phyloP scores from a whole-genome alignment of 2,797 vertebrate genomes.

The Pitangus sulphuratus region DNA sequence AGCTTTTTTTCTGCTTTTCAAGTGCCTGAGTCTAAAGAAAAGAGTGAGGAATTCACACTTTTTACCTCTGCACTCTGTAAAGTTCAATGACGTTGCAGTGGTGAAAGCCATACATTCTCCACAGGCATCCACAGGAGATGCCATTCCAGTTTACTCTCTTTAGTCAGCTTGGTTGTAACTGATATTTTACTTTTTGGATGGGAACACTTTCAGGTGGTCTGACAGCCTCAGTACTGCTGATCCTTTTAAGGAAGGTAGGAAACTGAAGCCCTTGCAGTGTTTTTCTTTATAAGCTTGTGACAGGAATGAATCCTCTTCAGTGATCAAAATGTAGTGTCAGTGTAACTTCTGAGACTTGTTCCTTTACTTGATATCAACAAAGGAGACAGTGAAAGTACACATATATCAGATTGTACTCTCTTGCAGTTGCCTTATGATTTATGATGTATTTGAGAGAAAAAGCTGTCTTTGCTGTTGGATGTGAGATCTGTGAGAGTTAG shows the following conservation, averaged over 20 bases:
- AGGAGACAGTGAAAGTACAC: not conserved
- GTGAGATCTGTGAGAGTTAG: not conserved
- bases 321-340: conserved; percentile 26
- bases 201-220: not conserved
- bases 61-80: not conserved
- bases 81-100: not conserved
- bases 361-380: conserved; percentile 8
- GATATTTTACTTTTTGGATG: not conserved
- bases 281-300: not conserved
- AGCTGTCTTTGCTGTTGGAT: not conserved
- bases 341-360: not conserved
- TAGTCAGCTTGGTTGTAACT: not conserved
- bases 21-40: not conserved
- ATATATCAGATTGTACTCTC: not conserved
- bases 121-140: not conserved
- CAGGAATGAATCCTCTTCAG: not conserved
- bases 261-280: not conserved
- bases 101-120: not conserved
- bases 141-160: not conserved
- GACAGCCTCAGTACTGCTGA: not conserved
- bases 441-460: not conserved
- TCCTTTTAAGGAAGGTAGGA: not conserved
- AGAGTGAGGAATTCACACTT: not conserved
- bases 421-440: conserved; percentile 3
- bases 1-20: not conserved